Conservation (phyloP, 2,113 vertebrate genomes). For the Daubentonia madagascariensis region DNA sequence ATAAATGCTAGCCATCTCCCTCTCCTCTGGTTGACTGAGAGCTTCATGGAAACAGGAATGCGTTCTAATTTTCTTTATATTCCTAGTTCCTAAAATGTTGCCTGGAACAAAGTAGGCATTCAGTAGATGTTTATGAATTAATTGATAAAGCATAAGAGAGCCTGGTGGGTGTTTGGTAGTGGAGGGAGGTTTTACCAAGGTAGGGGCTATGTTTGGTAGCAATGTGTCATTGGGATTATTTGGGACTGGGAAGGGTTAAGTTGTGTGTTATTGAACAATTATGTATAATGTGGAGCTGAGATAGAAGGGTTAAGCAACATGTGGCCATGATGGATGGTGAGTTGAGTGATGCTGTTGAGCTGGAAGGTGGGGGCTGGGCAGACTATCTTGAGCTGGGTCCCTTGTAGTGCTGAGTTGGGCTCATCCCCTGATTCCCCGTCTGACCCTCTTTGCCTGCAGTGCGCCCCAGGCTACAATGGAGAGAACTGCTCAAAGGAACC, state of each 20-base stretch:
- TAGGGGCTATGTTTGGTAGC: background rate
- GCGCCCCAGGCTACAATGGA: constrained; percentile 68
- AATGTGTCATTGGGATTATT: background rate
- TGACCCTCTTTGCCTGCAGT: constrained; percentile 43
- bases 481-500: constrained; percentile 69
- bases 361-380: background rate
- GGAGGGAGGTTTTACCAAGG: background rate
- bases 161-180: background rate
- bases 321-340: background rate
- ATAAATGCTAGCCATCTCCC: background rate
- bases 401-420: background rate
- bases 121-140: background rate
- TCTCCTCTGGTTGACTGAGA: background rate
- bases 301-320: background rate
- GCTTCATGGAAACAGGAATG: background rate
- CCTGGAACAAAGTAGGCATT: background rate
- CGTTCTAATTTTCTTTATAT: background rate
- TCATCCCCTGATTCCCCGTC: background rate
- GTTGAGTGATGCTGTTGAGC: background rate
- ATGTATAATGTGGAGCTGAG: background rate
- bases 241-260: background rate
- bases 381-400: background rate
- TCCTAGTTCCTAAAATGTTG: background rate
- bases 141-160: background rate
- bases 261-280: no score